A percentile compares a stretch with the other conserved stretches of the same genome.
Conservation (phyloP, 2,113 vertebrate species). For the Nycticryphes semicollaris region DNA sequence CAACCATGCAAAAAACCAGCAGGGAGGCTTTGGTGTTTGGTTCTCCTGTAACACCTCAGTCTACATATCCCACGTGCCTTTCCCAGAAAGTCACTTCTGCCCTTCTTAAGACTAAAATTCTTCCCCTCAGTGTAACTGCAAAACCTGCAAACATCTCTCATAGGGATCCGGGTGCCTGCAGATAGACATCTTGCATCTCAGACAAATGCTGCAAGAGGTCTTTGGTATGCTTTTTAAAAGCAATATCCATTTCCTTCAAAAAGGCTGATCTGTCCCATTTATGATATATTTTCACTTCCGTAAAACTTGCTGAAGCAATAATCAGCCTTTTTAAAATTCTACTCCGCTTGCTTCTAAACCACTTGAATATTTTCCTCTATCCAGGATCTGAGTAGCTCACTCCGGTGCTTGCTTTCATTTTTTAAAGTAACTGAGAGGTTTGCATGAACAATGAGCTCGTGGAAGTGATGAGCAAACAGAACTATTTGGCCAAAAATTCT, state of each 20-base stretch:
- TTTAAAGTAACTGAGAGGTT: neutral
- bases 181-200: neutral
- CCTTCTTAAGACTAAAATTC: neutral
- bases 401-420: constrained; percentile 1
- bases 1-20: neutral
- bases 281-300: constrained; percentile 17
- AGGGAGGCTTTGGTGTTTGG: neutral
- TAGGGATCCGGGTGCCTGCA: neutral
- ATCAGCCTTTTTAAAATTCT: constrained; percentile 46
- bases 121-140: neutral
- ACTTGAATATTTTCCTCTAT: constrained; percentile 21
- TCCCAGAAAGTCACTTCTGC: neutral
- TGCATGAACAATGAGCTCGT: neutral
- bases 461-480: constrained; percentile 13
- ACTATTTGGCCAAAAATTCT: neutral
- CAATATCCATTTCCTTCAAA: constrained; percentile 19
- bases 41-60: neutral
- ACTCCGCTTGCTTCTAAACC: neutral
- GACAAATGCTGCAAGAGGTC: neutral
- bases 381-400: neutral
- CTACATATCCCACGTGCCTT: neutral
- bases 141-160: neutral
- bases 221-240: constrained; percentile 22
- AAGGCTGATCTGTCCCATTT: constrained; percentile 22
- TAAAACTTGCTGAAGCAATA: constrained; percentile 44